Percentiles rank a stretch among this genome's conserved stretches.
phyloP scores from a whole-genome alignment of 1,140 invertebrate species.

The Probaryconus sp. region DNA sequence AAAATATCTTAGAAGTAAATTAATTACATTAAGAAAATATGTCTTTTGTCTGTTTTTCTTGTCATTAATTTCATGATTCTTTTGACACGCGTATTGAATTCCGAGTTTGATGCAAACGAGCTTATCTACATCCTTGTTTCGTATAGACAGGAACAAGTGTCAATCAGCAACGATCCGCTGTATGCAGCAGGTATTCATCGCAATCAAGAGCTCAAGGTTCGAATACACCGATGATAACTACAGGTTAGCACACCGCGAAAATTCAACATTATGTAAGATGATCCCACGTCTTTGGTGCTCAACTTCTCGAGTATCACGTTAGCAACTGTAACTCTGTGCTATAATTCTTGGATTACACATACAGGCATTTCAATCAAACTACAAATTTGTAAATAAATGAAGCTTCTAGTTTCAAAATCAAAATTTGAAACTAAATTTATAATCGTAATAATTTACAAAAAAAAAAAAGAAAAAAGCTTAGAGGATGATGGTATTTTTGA shows the following conservation, averaged over 20 bases:
- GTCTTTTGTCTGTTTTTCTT: too few relatives aligned
- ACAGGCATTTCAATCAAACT: too few relatives aligned
- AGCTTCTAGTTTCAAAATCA: too few relatives aligned
- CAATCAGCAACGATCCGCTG: conserved; percentile 67
- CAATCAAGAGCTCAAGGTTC: conserved; percentile 56
- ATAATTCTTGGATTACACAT: too few relatives aligned
- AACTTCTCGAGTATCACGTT: conserved; percentile 13
- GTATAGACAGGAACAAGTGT: conserved; percentile 72
- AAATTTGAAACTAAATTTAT: too few relatives aligned
- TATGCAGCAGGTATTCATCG: conserved; percentile 56
- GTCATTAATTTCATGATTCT: conserved; percentile 47
- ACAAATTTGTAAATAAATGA: too few relatives aligned
- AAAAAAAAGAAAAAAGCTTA: too few relatives aligned
- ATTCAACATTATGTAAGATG: conserved; percentile 40
- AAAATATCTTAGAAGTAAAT: too few relatives aligned
- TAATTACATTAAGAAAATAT: too few relatives aligned
- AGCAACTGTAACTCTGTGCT: not conserved
- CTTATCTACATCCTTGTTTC: conserved; percentile 42
- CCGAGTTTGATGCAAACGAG: conserved; percentile 45
- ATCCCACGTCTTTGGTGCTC: conserved; percentile 11
- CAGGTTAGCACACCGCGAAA: conserved; percentile 29
- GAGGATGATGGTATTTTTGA: too few relatives aligned
- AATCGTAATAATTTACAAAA: too few relatives aligned
- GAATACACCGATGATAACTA: conserved; percentile 44
- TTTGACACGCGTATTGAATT: conserved; percentile 38